phyloP scores from a whole-genome alignment of 2,888 invertebrate genomes.

The Xestia c-nigrum region DNA sequence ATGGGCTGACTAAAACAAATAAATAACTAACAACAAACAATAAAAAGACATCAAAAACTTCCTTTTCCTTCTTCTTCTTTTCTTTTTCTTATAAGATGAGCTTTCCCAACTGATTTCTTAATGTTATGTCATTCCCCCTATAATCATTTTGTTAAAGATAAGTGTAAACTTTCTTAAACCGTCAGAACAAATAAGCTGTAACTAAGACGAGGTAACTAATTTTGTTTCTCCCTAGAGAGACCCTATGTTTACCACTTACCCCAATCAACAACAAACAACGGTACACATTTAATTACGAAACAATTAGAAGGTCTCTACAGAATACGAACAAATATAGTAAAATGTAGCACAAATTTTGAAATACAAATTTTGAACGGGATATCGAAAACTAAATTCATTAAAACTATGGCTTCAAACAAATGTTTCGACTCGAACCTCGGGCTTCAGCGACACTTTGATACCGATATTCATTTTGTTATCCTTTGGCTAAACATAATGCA shows the following conservation, averaged over 20 bases:
- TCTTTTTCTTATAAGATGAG: no score
- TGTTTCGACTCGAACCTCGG: constrained; percentile 53
- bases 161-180: background rate
- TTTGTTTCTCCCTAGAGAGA: constrained; percentile 39
- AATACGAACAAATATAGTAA: constrained; percentile 22
- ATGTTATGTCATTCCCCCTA: no score
- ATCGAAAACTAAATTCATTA: constrained; percentile 70
- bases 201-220: constrained; percentile 35
- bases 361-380: constrained; percentile 33
- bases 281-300: constrained; percentile 49
- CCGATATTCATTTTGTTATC: constrained; percentile 39
- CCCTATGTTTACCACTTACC: constrained; percentile 25
- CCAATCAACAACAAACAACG: constrained; percentile 37
- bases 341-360: constrained; percentile 48
- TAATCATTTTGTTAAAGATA: no score
- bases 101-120: no score
- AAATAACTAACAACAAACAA: no score
- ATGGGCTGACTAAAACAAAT: no score
- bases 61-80: no score
- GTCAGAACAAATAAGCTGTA: constrained; percentile 14
- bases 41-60: no score
- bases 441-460: constrained; percentile 42
- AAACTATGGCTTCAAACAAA: constrained; percentile 65
- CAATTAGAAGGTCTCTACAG: constrained; percentile 36
- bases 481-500: background rate